phyloP scores from a whole-genome alignment of 1,140 invertebrate genomes.

The Pachypeltis micranthus region DNA sequence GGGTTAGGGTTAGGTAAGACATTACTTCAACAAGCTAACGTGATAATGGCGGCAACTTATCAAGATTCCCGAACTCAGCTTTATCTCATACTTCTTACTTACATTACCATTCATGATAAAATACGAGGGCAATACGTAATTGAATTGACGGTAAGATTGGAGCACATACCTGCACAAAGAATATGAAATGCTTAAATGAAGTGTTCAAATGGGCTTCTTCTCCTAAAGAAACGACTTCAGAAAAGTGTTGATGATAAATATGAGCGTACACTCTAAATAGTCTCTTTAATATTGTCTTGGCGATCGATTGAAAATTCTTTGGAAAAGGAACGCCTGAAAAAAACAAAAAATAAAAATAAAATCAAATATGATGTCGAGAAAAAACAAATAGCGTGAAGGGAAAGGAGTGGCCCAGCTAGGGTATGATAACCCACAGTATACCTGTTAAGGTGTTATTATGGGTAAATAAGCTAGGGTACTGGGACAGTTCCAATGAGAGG shows the following conservation, averaged over 20 bases:
- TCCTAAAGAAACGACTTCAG: slow-evolving; percentile 91
- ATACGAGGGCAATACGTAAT: neutral
- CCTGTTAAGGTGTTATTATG: too few relatives aligned
- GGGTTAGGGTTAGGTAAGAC: too few relatives aligned
- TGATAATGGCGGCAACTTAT: too few relatives aligned
- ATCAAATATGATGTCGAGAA: neutral
- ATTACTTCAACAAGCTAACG: too few relatives aligned
- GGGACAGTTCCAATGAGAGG: too few relatives aligned
- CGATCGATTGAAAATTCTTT: slow-evolving; percentile 92
- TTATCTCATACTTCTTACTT: too few relatives aligned
- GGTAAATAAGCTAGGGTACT: too few relatives aligned
- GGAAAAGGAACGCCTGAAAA: slow-evolving; percentile 88
- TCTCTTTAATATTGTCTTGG: slow-evolving; percentile 95
- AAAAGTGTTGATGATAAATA: slow-evolving; percentile 99
- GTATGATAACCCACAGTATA: too few relatives aligned
- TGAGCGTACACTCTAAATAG: slow-evolving; percentile 98
- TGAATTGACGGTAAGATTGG: neutral
- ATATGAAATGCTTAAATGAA: slow-evolving; percentile 99
- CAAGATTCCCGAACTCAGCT: too few relatives aligned
- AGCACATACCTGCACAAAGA: slow-evolving; percentile 80
- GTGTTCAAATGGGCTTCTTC: slow-evolving; percentile 99
- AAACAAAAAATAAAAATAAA: neutral
- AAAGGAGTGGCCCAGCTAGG: too few relatives aligned
- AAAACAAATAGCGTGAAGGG: neutral
- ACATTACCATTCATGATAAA: neutral